Base-by-base conservation (phyloP, 2,797 vertebrate species). In the Tenualosa ilisha region DNA sequence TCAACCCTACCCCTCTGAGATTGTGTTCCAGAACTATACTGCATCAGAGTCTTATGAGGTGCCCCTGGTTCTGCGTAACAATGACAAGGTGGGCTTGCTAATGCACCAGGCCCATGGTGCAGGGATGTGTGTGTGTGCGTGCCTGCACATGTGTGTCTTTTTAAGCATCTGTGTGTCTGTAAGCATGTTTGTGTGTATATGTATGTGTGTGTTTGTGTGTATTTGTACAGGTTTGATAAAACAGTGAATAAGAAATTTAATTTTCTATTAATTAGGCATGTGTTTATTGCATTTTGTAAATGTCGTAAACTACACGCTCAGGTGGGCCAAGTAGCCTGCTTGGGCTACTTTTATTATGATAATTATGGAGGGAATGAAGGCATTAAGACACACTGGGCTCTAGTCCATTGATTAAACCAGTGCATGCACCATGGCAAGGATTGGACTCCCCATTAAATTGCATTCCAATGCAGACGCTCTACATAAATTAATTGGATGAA, bases 1-100 rank as follows among this genome's bases (percentile, higher is more conserved):
- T 89, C 97, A 97, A 91, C 95, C 97, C 0, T 96, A 94, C 89
- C 97, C 97, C 0, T 96, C 96, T 1, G 95, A 97, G 92, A 91
- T 98, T 84, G 83, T 97, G 31, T 97, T 99, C 91, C 96, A 97
- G 93, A 97, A 94, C 91, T 97, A 94, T 0, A 51, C 81, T 81
- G 93, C 96, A 49, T 93, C 83, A 1, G 91, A 97, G 90, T 95
- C 94, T 65, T 97, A 95, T 13, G 93, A 95, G 88, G 93, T 97
- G 72, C 94, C 94, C 0, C 88, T 98, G 82, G 63, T 91, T 63
- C 93, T 98, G 84, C 92, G 95, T 87, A 98, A 96, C 94, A 97
- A 89, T 0, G 95, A 97, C 92, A 95, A 91, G 94, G 97, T 97
- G 75, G 92, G 93, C 82, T 86, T 65, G n/a, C 22, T 7, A 40